These are phyloP conservation scores for Echinometra lucunter DNA, from an alignment of 53 echinoderm and acorn worm genomes.

Conservation along the genomic window DNA sequence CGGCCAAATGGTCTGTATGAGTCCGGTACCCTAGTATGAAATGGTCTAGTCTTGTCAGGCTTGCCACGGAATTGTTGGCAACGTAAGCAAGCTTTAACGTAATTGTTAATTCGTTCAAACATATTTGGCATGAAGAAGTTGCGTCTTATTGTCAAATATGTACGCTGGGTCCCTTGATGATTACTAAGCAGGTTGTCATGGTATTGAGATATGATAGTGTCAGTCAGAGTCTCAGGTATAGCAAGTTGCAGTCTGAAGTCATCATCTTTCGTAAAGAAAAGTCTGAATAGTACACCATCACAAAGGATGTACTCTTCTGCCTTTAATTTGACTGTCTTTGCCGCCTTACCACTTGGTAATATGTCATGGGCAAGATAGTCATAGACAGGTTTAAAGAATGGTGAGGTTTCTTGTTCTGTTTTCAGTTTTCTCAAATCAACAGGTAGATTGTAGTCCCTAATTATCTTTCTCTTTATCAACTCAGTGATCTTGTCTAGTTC, in stretches of 20 bases:
- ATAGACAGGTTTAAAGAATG: conserved; percentile 65
- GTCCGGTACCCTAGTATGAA: conserved; percentile 74
- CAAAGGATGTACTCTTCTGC: conserved; percentile 72
- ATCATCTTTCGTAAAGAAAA: conserved; percentile 63
- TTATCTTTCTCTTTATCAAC: conserved; percentile 69
- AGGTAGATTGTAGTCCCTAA: conserved; percentile 73
- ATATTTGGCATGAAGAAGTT: conserved; percentile 76
- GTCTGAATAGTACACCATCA: conserved; percentile 68
- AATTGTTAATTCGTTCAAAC: conserved; percentile 70
- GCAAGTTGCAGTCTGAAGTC: conserved; percentile 70
- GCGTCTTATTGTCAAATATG: conserved; percentile 73
- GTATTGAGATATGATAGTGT: conserved; percentile 68
- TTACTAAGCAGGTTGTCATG: conserved; percentile 77
- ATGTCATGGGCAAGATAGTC: conserved; percentile 71
- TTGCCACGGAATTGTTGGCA: conserved; percentile 75
- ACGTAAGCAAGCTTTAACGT: too few relatives aligned
- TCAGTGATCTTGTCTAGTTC: conserved; percentile 64
- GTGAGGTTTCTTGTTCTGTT: conserved; percentile 69
- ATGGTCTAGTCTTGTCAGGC: conserved; percentile 63
- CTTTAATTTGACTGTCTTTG: conserved; percentile 51
- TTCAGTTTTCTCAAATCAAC: conserved; percentile 63
- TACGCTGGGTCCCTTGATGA: conserved; percentile 73
- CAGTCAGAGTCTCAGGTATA: conserved; percentile 70
- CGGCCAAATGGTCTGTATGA: conserved; percentile 74
- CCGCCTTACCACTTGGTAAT: conserved; percentile 67